A percentile compares a stretch with the other conserved stretches of the same genome.
Evolutionary conservation across 2,113 vertebrate species (phyloP).

Genomic region (Nicator chloris): DNA sequence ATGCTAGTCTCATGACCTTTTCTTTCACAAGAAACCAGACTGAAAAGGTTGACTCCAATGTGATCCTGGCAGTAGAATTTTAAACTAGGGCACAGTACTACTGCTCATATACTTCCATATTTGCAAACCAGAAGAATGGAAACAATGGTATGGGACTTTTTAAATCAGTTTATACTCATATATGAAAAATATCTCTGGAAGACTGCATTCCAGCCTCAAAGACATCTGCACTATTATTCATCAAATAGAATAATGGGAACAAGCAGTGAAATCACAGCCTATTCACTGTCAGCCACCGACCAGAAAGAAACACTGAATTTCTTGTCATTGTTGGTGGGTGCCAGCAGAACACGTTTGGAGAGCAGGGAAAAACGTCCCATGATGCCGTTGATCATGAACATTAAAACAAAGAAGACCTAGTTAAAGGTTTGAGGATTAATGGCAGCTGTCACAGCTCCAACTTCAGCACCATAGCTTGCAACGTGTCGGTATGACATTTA

Average conservation of each 20-base stretch:
- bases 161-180: not conserved
- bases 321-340: not conserved
- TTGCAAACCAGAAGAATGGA: not conserved
- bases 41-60: not conserved
- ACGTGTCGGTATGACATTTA: not conserved
- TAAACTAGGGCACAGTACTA: not conserved
- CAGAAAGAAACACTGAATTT: not conserved
- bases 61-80: not conserved
- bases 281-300: not conserved
- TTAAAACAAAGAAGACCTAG: not conserved
- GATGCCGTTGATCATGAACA: not conserved
- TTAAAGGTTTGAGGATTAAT: not conserved
- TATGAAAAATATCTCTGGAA: not conserved
- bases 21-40: not conserved
- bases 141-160: not conserved
- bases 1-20: not conserved
- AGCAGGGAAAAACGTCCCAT: not conserved
- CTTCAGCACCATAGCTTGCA: not conserved
- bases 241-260: not conserved
- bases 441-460: not conserved
- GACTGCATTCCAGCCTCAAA: not conserved
- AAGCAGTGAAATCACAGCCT: conserved; percentile 13
- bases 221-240: conserved; percentile 11
- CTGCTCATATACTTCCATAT: not conserved
- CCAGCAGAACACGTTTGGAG: not conserved